Evolutionary conservation across 35 echinoderm and acorn worm genomes (phyloP).

Genomic region (Acanthaster planci): DNA sequence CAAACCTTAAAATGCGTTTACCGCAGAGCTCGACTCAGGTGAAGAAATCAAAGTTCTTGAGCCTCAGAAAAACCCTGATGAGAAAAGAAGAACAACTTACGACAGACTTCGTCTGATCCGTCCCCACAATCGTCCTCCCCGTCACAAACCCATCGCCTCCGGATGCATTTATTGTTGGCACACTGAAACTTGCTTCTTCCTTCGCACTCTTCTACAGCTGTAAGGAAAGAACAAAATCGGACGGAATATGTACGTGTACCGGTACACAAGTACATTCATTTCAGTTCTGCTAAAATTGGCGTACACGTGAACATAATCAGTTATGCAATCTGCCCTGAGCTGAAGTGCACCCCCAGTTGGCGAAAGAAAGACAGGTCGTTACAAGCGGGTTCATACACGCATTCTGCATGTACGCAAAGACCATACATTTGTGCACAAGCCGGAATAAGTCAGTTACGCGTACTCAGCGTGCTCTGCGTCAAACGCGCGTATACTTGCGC

Average conservation of each 20-base stretch:
- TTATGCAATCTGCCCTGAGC: too few species aligned
- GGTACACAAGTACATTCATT: too few species aligned
- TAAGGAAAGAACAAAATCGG: neutral
- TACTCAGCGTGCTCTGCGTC: too few species aligned
- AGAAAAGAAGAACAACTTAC: slow-evolving; percentile 23
- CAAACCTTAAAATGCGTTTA: neutral
- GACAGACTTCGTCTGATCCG: slow-evolving; percentile 54
- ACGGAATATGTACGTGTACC: neutral
- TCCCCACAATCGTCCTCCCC: slow-evolving; percentile 78
- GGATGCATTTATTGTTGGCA: slow-evolving; percentile 71
- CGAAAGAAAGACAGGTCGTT: too few species aligned
- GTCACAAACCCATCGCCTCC: slow-evolving; percentile 58
- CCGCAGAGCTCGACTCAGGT: neutral
- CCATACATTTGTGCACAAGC: too few species aligned
- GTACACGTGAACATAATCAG: neutral
- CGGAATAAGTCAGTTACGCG: too few species aligned
- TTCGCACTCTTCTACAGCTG: slow-evolving; percentile 46
- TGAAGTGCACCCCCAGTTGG: too few species aligned
- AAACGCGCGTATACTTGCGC: too few species aligned
- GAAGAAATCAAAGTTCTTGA: neutral
- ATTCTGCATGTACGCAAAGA: too few species aligned
- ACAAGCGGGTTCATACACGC: too few species aligned
- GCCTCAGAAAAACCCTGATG: too few species aligned
- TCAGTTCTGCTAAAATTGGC: neutral
- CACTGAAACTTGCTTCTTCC: slow-evolving; percentile 62